Evolutionary conservation across 2,113 vertebrate genomes (phyloP), one percentile per base, ranked within the genome.

Genomic region (Syrmaticus mikado): DNA sequence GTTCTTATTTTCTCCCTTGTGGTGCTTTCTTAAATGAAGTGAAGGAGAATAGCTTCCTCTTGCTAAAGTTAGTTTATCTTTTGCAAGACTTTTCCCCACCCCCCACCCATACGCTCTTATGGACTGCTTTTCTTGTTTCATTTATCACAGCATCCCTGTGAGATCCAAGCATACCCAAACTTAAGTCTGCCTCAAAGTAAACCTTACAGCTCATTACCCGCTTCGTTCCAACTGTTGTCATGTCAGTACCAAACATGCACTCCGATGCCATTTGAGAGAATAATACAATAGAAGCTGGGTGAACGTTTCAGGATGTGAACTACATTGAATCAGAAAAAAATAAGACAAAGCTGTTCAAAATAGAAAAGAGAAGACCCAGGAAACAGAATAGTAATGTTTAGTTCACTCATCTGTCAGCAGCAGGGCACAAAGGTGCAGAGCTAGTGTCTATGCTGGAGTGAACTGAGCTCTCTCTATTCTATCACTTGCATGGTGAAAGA

Each of bases 391-490:
- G 16, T 40, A 52, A 34, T 38, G 15, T 92, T 61, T 32, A 32
- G 16, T 62, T 81, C 43, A 8, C 19, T 92, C 24, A 8, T 58
- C 25, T 36, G 48, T 53, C 64, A 81, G 66, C 92, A 66, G 36
- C 12, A 13, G 30, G 28, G 5, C 41, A 64, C 74, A 17, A 90
- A 40, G 40, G 53, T 85, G 43, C 25, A 79, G 57, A 90, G 36
- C 60, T 91, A 88, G 24, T 72, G 72, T 50, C 89, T 82, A 53
- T 15, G 32, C 62, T 71, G 71, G 82, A 76, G 52, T 89, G 72
- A 27, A 61, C 74, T 95, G 90, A 76, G 10, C 46, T 94, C 36
- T 96, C 50, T 94, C 40, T 95, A 11, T 13, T 90, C 14, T 8
- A 16, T 38, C 46, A 36, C 48, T 25, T 46, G 6, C 46, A 25